Conservation (phyloP, 2,888 invertebrate genomes). For the Drosophila nr. perissopoda region DNA sequence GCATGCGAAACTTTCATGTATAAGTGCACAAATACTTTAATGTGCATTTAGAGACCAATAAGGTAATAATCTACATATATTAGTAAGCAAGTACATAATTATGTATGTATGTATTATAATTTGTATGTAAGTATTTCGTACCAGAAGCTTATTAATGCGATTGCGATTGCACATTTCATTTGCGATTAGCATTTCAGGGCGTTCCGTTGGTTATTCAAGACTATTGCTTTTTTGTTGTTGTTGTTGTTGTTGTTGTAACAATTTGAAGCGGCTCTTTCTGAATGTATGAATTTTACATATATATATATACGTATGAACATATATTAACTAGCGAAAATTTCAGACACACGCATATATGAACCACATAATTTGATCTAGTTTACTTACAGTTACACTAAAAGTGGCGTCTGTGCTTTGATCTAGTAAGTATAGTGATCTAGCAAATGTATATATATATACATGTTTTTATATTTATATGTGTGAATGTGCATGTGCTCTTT, state of each 20-base stretch:
- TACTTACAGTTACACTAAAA: neutral
- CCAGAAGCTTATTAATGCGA: slow-evolving; percentile 15
- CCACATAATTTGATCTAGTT: slow-evolving; percentile 1
- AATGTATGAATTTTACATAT: neutral
- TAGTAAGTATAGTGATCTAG: slow-evolving; percentile 1
- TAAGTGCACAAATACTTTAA: slow-evolving; percentile 1
- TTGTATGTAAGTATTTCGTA: slow-evolving; percentile 2
- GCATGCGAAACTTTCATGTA: neutral
- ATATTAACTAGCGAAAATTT: neutral
- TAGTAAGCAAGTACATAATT: neutral
- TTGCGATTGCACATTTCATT: slow-evolving; percentile 27
- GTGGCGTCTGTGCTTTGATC: neutral
- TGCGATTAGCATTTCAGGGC: slow-evolving; percentile 17
- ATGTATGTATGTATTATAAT: slow-evolving; percentile 1
- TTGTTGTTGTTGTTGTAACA: neutral
- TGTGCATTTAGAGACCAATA: slow-evolving; percentile 10
- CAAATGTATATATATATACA: too few species aligned
- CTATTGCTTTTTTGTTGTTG: neutral
- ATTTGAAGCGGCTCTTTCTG: slow-evolving; percentile 2
- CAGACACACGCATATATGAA: neutral
- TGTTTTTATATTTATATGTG: neutral
- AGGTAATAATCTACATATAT: neutral
- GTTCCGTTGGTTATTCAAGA: slow-evolving; percentile 10
- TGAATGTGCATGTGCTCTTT: neutral
- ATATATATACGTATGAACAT: slow-evolving; percentile 5